These are phyloP conservation scores for Melanostoma mellinum DNA, from an alignment of 2,888 invertebrate genomes.

Conservation along the genomic window DNA sequence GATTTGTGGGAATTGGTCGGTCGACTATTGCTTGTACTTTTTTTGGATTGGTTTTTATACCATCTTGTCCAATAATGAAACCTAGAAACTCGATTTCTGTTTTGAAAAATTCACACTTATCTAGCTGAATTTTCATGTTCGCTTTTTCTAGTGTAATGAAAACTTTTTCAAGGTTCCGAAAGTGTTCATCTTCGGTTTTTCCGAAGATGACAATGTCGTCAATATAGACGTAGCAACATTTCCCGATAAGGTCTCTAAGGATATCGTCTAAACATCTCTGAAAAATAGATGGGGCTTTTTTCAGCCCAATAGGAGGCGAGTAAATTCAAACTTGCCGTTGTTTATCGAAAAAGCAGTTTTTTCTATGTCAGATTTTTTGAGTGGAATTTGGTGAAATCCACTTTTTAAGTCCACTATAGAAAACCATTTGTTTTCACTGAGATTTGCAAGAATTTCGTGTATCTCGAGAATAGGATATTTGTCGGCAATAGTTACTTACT, in stretches of 20 bases:
- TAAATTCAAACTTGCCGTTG: slow-evolving; percentile 56
- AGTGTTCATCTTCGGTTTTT: slow-evolving; percentile 40
- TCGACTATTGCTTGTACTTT: slow-evolving; percentile 50
- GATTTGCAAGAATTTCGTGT: neutral
- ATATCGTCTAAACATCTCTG: slow-evolving; percentile 51
- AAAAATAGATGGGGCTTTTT: slow-evolving; percentile 58
- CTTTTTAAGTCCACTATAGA: too few species aligned
- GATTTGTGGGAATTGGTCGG: slow-evolving; percentile 35
- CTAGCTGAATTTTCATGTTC: slow-evolving; percentile 40
- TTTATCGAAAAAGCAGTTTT: slow-evolving; percentile 64
- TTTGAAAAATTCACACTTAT: slow-evolving; percentile 45
- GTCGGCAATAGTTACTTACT: too few species aligned
- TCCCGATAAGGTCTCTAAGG: slow-evolving; percentile 40
- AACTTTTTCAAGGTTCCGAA: slow-evolving; percentile 30
- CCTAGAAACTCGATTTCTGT: slow-evolving; percentile 40
- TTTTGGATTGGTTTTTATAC: slow-evolving; percentile 43
- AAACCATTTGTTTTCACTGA: too few species aligned
- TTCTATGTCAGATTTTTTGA: slow-evolving; percentile 41
- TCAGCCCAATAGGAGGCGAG: slow-evolving; percentile 55
- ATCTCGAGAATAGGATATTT: slow-evolving; percentile 39
- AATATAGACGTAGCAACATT: slow-evolving; percentile 58
- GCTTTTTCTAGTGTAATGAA: slow-evolving; percentile 36
- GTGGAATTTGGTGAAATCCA: slow-evolving; percentile 59
- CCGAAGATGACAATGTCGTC: slow-evolving; percentile 56
- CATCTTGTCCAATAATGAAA: slow-evolving; percentile 39